A percentile compares a stretch with the other conserved stretches of the same genome.
phyloP scores from a whole-genome alignment of 2,113 vertebrate genomes.

The Tetrao urogallus region DNA sequence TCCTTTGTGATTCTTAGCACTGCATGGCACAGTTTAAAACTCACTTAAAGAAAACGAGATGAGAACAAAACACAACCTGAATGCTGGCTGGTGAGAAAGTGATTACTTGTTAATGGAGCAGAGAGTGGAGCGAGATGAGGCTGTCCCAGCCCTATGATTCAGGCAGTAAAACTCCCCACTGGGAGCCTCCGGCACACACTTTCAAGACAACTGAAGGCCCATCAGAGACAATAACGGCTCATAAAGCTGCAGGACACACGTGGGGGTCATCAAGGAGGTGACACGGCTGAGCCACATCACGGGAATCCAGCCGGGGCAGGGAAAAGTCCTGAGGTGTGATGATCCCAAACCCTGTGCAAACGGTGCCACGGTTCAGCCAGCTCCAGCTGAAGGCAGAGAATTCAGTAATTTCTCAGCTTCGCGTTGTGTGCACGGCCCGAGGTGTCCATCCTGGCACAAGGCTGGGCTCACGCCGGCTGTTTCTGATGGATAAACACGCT shows the following conservation, averaged over 20 bases:
- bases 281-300: neutral
- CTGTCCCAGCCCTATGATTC: neutral
- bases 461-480: neutral
- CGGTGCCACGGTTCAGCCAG: neutral
- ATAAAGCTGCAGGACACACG: conserved; percentile 14
- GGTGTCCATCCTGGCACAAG: too few relatives aligned
- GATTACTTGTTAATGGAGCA: conserved; percentile 47
- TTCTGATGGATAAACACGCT: neutral
- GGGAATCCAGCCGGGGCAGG: neutral
- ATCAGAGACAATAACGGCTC: conserved; percentile 31
- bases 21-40: neutral
- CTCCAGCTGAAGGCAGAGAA: neutral
- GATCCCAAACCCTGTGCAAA: fast-evolving
- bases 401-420: neutral
- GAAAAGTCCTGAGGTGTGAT: fast-evolving
- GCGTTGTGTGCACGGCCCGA: neutral
- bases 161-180: neutral
- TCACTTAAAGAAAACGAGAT: neutral
- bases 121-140: neutral
- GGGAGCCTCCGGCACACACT: conserved; percentile 6
- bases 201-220: neutral
- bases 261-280: neutral
- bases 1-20: neutral
- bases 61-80: neutral
- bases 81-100: neutral